Evolutionary conservation across 2,888 invertebrate species (phyloP).

Genomic region (Aleiodes leptofemur): DNA sequence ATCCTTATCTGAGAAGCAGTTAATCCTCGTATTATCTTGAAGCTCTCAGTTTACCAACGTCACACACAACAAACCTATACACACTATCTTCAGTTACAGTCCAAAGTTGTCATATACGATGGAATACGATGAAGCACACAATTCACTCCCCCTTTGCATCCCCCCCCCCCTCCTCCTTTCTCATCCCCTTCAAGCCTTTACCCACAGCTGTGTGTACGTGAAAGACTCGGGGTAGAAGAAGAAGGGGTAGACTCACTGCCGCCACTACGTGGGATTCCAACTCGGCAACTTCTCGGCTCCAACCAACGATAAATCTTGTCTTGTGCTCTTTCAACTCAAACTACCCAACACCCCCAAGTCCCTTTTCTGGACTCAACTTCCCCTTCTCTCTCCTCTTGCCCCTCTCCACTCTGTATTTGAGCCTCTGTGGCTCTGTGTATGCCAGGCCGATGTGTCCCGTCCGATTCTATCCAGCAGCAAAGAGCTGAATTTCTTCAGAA

Average conservation of each 20-base stretch:
- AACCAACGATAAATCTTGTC: constrained; percentile 44
- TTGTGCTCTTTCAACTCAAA: constrained; percentile 58
- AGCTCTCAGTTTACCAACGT: too few relatives aligned
- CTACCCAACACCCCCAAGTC: constrained; percentile 51
- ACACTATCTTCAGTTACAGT: too few relatives aligned
- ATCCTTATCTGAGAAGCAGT: constrained; percentile 62
- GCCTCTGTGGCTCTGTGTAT: constrained; percentile 39
- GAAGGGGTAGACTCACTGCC: constrained; percentile 30
- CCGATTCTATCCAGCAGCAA: constrained; percentile 42
- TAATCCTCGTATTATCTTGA: constrained; percentile 23
- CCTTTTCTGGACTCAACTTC: constrained; percentile 38
- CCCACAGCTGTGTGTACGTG: neutral
- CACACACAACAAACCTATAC: too few relatives aligned
- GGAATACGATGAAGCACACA: too few relatives aligned
- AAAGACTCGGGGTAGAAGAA: neutral
- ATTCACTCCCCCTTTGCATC: too few relatives aligned
- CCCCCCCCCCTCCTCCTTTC: too few relatives aligned
- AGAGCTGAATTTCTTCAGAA: constrained; percentile 6
- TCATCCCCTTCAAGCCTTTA: too few relatives aligned
- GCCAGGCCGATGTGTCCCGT: constrained; percentile 44
- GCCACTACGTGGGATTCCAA: constrained; percentile 36
- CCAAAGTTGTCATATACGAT: too few relatives aligned
- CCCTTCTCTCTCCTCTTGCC: constrained; percentile 16
- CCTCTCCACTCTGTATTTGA: constrained; percentile 32
- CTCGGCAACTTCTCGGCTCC: constrained; percentile 66